phyloP scores from a whole-genome alignment of 2,797 vertebrate genomes.

The Atherinosoma microstoma region DNA sequence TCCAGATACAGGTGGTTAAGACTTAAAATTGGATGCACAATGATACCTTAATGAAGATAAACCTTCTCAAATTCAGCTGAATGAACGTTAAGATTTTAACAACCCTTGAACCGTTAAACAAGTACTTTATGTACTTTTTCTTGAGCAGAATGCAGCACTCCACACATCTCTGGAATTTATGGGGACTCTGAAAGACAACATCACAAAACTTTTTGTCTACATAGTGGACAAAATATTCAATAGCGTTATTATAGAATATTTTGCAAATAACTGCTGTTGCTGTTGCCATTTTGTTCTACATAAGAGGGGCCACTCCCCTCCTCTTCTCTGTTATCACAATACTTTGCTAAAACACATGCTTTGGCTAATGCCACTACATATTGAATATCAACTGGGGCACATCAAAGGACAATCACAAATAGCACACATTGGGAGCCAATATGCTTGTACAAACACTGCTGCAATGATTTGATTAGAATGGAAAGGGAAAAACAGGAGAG shows the following conservation, averaged over 20 bases:
- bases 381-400: slow-evolving; percentile 24
- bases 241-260: background rate
- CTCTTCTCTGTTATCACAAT: slow-evolving; percentile 17
- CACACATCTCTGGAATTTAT: background rate
- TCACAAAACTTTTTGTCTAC: background rate
- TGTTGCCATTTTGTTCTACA: background rate
- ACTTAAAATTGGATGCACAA: no score
- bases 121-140: background rate
- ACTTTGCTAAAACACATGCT: slow-evolving; percentile 21
- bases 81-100: no score
- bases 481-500: slow-evolving; percentile 23
- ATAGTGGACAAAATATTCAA: background rate
- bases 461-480: slow-evolving; percentile 25
- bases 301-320: background rate
- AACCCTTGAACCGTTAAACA: no score
- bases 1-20: no score
- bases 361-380: slow-evolving; percentile 20
- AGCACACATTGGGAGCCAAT: slow-evolving; percentile 11
- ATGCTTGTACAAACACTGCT: slow-evolving; percentile 11
- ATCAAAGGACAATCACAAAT: slow-evolving; percentile 40
- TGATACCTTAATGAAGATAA: no score
- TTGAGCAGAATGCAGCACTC: background rate
- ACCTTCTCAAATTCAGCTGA: no score
- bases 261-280: no score
- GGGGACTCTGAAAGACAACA: background rate